Conservation (phyloP, 2,113 vertebrate genomes). For the Blennius ocellaris region DNA sequence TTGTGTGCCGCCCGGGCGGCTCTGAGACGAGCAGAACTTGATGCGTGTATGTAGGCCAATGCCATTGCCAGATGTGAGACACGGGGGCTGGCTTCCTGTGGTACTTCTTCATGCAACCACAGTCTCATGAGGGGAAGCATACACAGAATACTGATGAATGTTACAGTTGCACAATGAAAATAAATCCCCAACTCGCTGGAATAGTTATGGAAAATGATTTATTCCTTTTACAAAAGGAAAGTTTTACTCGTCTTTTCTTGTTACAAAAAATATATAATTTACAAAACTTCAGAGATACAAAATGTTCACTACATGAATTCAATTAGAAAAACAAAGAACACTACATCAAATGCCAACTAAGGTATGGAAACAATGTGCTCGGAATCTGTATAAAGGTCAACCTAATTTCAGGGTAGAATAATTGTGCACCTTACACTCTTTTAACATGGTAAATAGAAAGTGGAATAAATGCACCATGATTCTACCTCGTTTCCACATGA, state of each 20-base stretch:
- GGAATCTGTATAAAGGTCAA: conserved; percentile 23
- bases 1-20: conserved; percentile 30
- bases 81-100: conserved; percentile 68
- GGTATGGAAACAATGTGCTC: conserved; percentile 4
- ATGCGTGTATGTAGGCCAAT: conserved; percentile 70
- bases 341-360: conserved; percentile 18
- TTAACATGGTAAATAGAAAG: conserved; percentile 12
- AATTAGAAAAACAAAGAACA: conserved; percentile 45
- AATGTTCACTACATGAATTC: conserved; percentile 48
- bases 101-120: conserved; percentile 28
- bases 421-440: conserved; percentile 31
- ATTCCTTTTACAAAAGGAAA: conserved; percentile 73
- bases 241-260: conserved; percentile 25
- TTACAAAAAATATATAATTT: conserved; percentile 76
- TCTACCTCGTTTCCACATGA: conserved; percentile 1
- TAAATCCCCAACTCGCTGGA: conserved; percentile 12
- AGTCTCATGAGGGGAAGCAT: conserved; percentile 13
- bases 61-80: conserved; percentile 78
- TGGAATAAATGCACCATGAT: conserved; percentile 21
- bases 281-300: conserved; percentile 55
- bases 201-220: conserved; percentile 54
- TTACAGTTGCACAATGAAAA: conserved; percentile 24
- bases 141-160: conserved; percentile 10
- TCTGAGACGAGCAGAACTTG: conserved; percentile 29
- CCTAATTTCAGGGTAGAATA: conserved; percentile 11